Evolutionary conservation across 2,797 vertebrate genomes (phyloP), one percentile per base, ranked within the genome.

Genomic region (Trachurus trachurus): DNA sequence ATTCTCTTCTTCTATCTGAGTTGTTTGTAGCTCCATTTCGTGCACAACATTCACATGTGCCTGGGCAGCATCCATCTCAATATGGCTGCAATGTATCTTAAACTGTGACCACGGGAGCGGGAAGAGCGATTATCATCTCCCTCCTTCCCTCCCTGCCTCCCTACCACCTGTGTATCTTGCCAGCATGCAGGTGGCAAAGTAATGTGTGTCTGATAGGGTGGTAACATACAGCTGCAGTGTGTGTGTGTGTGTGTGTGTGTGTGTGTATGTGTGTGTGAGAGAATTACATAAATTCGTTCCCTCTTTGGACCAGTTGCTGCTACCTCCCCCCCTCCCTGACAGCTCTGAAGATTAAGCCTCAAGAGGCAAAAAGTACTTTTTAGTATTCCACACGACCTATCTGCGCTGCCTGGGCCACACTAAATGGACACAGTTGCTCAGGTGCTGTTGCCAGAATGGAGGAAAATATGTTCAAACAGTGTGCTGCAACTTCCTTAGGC

Each of bases 271-370:
- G 17, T 59, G 61, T 45, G 74, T 1, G 68, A 9, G 65, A 56
- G 71, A 64, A 75, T 78, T 78, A 61, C 72, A 88, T 83, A 87
- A 72, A 88, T 89, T 66, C 74, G 42, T 69, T 84, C 71, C 62
- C 50, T 74, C 70, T 69, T 82, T 42, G 39, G 76, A 82, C 69
- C 82, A 67, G 74, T 81, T 78, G 79, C 64, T 53, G 50, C 69
- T 67, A 44, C 71, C 50, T 60, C 61, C 56, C 66, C 54, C 71
- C 45, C 16, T 2, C 19, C 57, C 65, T 89, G 87, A 89, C 91
- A 90, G 81, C 87, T 89, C 85, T 79, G 86, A 86, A 92, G 85
- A 92, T 92, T 87, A 91, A 79, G 49, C 79, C 74, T 77, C 12
- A 34, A 73, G 85, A 81, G 77, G 77, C 70, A 74, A 63, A 86